These are phyloP conservation scores for Okapia johnstoni DNA, from an alignment of 2,113 vertebrate species.

Conservation along the genomic window DNA sequence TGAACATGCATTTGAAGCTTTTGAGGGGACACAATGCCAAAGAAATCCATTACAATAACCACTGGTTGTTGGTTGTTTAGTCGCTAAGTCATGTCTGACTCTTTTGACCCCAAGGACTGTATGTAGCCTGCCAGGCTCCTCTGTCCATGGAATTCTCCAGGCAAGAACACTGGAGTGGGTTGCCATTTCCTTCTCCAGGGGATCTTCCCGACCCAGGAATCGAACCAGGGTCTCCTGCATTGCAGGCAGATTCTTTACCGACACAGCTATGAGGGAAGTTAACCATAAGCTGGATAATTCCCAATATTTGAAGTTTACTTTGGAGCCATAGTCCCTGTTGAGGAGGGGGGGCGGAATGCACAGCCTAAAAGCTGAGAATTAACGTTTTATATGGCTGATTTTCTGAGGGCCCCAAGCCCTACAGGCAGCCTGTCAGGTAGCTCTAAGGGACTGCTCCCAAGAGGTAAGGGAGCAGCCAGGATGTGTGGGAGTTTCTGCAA, in stretches of 20 bases:
- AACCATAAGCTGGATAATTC: neutral
- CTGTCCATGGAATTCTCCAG: neutral
- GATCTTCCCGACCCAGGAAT: neutral
- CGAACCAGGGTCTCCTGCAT: neutral
- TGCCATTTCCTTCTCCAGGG: neutral
- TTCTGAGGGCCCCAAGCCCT: neutral
- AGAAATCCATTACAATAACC: neutral
- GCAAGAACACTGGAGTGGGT: neutral
- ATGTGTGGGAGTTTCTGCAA: neutral
- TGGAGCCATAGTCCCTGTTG: neutral
- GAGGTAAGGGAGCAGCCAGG: neutral
- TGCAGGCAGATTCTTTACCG: neutral
- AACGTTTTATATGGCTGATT: neutral
- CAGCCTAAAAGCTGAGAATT: neutral
- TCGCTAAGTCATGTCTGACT: neutral
- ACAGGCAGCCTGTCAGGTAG: neutral
- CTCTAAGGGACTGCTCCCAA: neutral
- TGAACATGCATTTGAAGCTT: neutral
- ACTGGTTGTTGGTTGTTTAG: neutral
- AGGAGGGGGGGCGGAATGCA: neutral
- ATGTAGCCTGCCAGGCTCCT: neutral
- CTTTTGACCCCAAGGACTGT: neutral
- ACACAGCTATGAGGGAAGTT: neutral
- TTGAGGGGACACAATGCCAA: neutral
- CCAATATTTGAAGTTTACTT: neutral